A percentile compares a stretch with the other conserved stretches of the same genome.
These are phyloP conservation scores for Parauchenoglanis punctatus DNA, from an alignment of 2,797 vertebrate genomes.

Conservation along the genomic window DNA sequence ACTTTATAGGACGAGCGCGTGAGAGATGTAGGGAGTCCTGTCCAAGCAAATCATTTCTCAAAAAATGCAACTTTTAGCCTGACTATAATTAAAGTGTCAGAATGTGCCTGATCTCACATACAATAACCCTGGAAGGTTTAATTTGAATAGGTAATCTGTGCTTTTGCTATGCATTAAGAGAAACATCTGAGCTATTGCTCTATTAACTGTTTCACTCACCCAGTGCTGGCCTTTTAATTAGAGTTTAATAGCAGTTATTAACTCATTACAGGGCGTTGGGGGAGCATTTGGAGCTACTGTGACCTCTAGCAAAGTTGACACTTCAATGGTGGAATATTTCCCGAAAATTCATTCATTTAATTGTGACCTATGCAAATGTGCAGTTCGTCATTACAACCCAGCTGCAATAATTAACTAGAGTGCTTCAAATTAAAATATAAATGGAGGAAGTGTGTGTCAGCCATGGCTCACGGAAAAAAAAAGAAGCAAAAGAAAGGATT, in stretches of 20 bases:
- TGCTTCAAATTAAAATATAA: slow-evolving; percentile 87
- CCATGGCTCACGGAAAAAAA: slow-evolving; percentile 36
- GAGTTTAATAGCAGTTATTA: slow-evolving; percentile 93
- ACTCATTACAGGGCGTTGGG: slow-evolving; percentile 90
- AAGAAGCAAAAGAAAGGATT: slow-evolving; percentile 80
- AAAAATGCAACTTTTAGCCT: slow-evolving; percentile 82
- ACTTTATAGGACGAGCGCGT: slow-evolving; percentile 25
- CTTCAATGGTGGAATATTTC: slow-evolving; percentile 90
- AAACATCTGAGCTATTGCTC: slow-evolving; percentile 82
- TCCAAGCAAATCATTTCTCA: slow-evolving; percentile 70
- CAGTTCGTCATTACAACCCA: slow-evolving; percentile 88
- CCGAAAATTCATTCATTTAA: slow-evolving; percentile 89
- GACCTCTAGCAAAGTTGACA: slow-evolving; percentile 92
- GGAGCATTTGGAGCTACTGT: slow-evolving; percentile 85
- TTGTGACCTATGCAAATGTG: slow-evolving; percentile 91
- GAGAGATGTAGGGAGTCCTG: slow-evolving; percentile 59
- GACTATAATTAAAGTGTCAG: slow-evolving; percentile 89
- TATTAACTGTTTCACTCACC: slow-evolving; percentile 86
- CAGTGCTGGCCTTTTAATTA: slow-evolving; percentile 87
- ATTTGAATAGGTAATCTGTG: slow-evolving; percentile 73
- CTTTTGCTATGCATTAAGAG: slow-evolving; percentile 83
- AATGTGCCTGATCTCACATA: slow-evolving; percentile 73
- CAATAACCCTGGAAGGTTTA: slow-evolving; percentile 79
- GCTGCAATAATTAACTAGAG: slow-evolving; percentile 89
- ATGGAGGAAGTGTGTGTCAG: slow-evolving; percentile 81